Evolutionary conservation across 1,140 invertebrate species (phyloP).

Genomic region (Papilio polyxenes): DNA sequence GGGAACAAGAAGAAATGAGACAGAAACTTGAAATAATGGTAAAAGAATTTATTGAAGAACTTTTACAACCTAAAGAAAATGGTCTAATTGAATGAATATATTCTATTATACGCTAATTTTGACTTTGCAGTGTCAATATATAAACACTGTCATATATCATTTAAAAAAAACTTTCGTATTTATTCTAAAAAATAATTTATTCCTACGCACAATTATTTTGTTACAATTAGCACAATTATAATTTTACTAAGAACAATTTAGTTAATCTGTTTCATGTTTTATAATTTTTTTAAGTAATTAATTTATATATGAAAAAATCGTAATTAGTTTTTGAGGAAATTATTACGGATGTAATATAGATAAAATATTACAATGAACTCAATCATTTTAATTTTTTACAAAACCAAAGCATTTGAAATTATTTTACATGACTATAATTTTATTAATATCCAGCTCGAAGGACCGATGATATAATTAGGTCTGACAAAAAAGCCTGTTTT

Average conservation of each 20-base stretch:
- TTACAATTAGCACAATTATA: neutral
- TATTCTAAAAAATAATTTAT: neutral
- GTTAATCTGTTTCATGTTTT: too few relatives aligned
- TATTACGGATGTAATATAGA: neutral
- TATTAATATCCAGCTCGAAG: conserved; percentile 12
- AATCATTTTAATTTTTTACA: neutral
- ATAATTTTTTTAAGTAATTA: too few relatives aligned
- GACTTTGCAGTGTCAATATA: neutral
- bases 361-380: neutral
- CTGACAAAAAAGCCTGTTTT: neutral
- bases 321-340: too few relatives aligned
- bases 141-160: neutral
- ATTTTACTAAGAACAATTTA: neutral
- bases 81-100: conserved; percentile 74
- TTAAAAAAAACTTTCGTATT: neutral
- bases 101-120: neutral
- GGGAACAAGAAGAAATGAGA: conserved; percentile 85
- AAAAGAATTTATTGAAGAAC: conserved; percentile 87
- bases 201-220: neutral
- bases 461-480: neutral
- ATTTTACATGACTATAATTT: neutral
- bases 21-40: conserved; percentile 88
- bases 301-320: too few relatives aligned
- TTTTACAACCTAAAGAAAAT: conserved; percentile 90
- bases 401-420: conserved; percentile 31